Conservation (phyloP, 1,140 invertebrate genomes). For the Manduca sexta region DNA sequence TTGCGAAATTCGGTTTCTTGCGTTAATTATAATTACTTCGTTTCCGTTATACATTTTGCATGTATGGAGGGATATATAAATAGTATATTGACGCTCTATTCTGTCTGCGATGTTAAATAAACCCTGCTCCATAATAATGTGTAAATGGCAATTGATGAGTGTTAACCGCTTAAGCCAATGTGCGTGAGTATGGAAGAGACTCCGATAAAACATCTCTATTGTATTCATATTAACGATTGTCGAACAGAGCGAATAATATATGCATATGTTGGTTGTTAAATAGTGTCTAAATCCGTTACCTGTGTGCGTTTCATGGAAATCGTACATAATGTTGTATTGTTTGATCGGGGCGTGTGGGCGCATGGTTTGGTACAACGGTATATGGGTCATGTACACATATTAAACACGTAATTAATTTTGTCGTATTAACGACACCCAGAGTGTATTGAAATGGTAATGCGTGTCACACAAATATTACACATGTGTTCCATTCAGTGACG, state of each 20-base stretch:
- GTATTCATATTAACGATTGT: constrained; percentile 48
- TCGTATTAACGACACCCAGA: background rate
- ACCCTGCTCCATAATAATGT: too few species aligned
- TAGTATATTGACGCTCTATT: too few species aligned
- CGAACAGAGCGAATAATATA: constrained; percentile 30
- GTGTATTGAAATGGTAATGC: background rate
- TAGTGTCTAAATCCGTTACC: constrained; percentile 25
- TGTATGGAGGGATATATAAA: too few species aligned
- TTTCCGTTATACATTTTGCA: too few species aligned
- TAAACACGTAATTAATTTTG: constrained; percentile 1
- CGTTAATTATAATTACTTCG: too few species aligned
- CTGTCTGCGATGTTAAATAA: too few species aligned
- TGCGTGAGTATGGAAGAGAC: constrained; percentile 23
- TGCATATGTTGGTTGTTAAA: constrained; percentile 24
- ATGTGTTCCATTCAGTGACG: constrained; percentile 10
- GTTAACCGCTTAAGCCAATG: constrained; percentile 1
- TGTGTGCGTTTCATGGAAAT: constrained; percentile 31
- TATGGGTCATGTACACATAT: constrained; percentile 27
- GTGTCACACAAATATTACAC: constrained; percentile 10
- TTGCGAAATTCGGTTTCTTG: too few species aligned
- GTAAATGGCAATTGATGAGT: too few species aligned
- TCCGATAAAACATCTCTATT: constrained; percentile 37
- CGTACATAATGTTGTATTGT: constrained; percentile 49
- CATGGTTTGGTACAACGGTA: constrained; percentile 13
- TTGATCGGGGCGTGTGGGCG: constrained; percentile 32